Base-by-base conservation (phyloP, 2,113 vertebrate genomes). In the Calypte anna region DNA sequence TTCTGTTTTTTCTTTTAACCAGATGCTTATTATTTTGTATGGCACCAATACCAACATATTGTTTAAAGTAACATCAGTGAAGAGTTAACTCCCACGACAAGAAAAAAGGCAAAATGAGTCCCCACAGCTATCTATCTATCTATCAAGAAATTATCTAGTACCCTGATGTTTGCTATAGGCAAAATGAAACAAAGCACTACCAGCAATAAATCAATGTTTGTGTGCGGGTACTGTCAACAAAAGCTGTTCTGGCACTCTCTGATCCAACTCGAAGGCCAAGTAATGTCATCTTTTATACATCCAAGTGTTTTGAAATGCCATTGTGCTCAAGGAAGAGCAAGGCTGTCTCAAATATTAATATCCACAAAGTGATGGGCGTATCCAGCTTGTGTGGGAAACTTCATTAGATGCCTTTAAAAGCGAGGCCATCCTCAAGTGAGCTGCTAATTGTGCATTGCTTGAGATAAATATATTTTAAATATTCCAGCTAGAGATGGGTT, bases 121-220 rank as follows among this genome's bases (percentile, higher is more conserved):
- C 88, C 76, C 64, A 46, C n/a, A 83, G 73, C 70, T 91, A 82
- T 8, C 51, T 89, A 82, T 61, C 88, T 89, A 82, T 63, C 88
- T 90, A 84, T 67, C 57, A 83, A 83, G 75, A 91, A 95, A 79
- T 74, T 76, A 91, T 66, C 68, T 82, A 57, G 31, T 66, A 40
- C 88, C 83, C 91, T 83, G 93, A 69, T 1, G 7, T 91, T 86
- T 72, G 73, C 90, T 94, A 70, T 36, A 74, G 91, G 85, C 90
- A 80, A 88, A 95, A 74, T 80, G 77, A 94, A 96, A 91, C 87
- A 95, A 95, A 94, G 93, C 72, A 30, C 63, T 55, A 55, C 63
- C 59, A 77, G 94, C 78, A 79, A 75, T 90, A 91, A 91, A 92
- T 96, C 90, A 89, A 14, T 61, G 54, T 62, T 31, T 58, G 20